Evolutionary conservation across 2,797 vertebrate species (phyloP).

Genomic region (Ctenopoma multispine): DNA sequence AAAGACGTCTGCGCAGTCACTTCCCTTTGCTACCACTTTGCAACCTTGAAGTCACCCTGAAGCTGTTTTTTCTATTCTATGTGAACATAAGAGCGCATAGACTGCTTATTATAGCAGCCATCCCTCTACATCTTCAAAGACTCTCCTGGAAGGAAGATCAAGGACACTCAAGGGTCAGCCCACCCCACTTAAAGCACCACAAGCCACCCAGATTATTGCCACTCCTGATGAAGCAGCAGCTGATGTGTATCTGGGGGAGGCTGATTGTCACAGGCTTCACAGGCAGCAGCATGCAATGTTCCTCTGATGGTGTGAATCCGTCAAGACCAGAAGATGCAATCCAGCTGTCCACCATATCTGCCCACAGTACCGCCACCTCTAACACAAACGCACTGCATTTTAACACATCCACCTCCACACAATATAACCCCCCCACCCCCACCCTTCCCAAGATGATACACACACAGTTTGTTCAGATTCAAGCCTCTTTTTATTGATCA

Average conservation of each 20-base stretch:
- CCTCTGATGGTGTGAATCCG: slow-evolving; percentile 71
- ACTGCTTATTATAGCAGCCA: slow-evolving; percentile 3
- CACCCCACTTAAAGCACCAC: slow-evolving; percentile 21
- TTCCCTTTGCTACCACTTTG: slow-evolving; percentile 1
- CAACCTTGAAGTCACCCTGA: not conserved
- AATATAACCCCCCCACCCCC: not conserved
- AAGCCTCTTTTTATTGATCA: slow-evolving; percentile 78
- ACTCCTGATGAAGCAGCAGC: slow-evolving; percentile 37
- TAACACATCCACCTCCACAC: slow-evolving; percentile 53
- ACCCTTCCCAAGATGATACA: slow-evolving; percentile 53
- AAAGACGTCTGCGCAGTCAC: not conserved
- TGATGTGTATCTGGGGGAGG: slow-evolving; percentile 49
- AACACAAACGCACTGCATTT: slow-evolving; percentile 45
- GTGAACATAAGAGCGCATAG: not conserved
- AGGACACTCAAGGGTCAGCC: slow-evolving; percentile 24
- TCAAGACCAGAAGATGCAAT: slow-evolving; percentile 57
- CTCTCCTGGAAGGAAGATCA: slow-evolving; percentile 7
- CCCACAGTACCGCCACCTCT: slow-evolving; percentile 50
- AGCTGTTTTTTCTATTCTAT: not conserved
- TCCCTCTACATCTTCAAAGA: slow-evolving; percentile 6
- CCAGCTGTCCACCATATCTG: slow-evolving; percentile 72
- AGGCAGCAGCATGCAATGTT: slow-evolving; percentile 66
- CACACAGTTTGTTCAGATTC: slow-evolving; percentile 51
- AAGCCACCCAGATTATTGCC: slow-evolving; percentile 15
- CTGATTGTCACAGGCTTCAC: slow-evolving; percentile 56